Percentiles rank a stretch among this genome's conserved stretches.
Evolutionary conservation across 2,888 invertebrate genomes (phyloP).

Genomic region (Notocelia uddmanniana): DNA sequence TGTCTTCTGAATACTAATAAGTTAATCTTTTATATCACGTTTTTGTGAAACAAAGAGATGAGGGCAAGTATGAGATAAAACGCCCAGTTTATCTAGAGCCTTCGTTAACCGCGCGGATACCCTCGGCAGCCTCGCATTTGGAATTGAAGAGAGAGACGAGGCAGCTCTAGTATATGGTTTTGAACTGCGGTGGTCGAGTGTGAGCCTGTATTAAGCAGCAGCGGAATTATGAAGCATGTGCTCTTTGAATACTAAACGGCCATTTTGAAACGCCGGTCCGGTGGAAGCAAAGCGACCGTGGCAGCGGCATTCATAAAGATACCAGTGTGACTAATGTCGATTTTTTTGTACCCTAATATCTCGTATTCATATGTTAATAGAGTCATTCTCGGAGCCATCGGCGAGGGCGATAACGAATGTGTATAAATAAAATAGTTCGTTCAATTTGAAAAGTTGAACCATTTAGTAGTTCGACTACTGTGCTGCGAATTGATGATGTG

Average conservation of each 20-base stretch:
- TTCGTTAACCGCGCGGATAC: conserved; percentile 52
- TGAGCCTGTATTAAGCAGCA: conserved; percentile 79
- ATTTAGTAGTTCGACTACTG: conserved; percentile 36
- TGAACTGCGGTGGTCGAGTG: conserved; percentile 74
- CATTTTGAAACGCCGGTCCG: conserved; percentile 68
- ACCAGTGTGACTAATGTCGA: conserved; percentile 64
- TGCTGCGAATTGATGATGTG: conserved; percentile 40
- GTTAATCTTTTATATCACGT: conserved; percentile 84
- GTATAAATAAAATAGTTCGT: conserved; percentile 34
- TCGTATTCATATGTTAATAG: conserved; percentile 71
- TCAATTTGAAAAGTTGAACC: conserved; percentile 31
- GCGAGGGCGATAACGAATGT: conserved; percentile 45
- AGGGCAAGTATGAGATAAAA: conserved; percentile 75
- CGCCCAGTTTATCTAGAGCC: conserved; percentile 65
- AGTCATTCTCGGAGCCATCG: conserved; percentile 54
- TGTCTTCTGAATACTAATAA: conserved; percentile 82
- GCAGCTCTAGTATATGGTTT: conserved; percentile 63
- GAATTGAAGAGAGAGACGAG: conserved; percentile 51
- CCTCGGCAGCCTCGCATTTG: conserved; percentile 49
- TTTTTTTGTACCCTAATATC: conserved; percentile 52
- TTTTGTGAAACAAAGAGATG: conserved; percentile 83
- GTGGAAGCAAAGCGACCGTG: conserved; percentile 55
- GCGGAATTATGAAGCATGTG: conserved; percentile 82
- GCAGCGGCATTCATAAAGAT: conserved; percentile 65
- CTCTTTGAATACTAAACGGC: conserved; percentile 80